Evolutionary conservation across 2,888 invertebrate species (phyloP), one percentile per base, ranked within the genome.

Genomic region (Pristionchus exspectatus): DNA sequence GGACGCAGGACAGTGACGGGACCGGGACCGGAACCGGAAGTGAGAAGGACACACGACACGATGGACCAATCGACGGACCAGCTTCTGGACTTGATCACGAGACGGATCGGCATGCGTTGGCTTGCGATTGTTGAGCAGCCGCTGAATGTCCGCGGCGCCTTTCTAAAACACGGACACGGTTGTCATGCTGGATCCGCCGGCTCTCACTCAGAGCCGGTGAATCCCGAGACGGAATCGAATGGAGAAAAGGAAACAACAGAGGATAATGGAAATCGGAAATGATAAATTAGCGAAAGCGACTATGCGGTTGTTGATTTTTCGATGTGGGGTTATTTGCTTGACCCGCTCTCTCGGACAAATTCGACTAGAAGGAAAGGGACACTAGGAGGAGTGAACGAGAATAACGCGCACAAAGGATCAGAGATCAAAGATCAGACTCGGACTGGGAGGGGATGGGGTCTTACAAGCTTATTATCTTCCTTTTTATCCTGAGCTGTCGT

Each of bases 61-160:
- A 59, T 50, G 83, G 83, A 66, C 66, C n/a, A 56, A 50, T 27
- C 50, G 50, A 88, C 90, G 88, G 90, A 95, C 95, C 95, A 95
- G 91, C 91, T 94, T 94, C 90, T 95, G 93, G 90, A 95, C 93
- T 90, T 95, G 95, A 84, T 93, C 87, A 33, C 74, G 87, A 16
- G 87, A 87, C 72, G 90, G 88, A 69, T 90, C 88, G 10, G 81
- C 93, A 63, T 92, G 92, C 90, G 91, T 93, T 90, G 91, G 94
- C 90, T 92, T 92, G 69, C 92, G 92, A 89, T 92, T 90, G 87
- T 93, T 93, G 90, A 94, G 90, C 90, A 94, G 91, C 59, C 93
- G 92, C 54, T 93, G 92, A 90, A 94, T 93, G 85, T 94, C 94
- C 74, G 93, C 92, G 16, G 92, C 92, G 84, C 94, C 93, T 83